Evolutionary conservation across 2,113 vertebrate genomes (phyloP).

Genomic region (Scopus umbretta): DNA sequence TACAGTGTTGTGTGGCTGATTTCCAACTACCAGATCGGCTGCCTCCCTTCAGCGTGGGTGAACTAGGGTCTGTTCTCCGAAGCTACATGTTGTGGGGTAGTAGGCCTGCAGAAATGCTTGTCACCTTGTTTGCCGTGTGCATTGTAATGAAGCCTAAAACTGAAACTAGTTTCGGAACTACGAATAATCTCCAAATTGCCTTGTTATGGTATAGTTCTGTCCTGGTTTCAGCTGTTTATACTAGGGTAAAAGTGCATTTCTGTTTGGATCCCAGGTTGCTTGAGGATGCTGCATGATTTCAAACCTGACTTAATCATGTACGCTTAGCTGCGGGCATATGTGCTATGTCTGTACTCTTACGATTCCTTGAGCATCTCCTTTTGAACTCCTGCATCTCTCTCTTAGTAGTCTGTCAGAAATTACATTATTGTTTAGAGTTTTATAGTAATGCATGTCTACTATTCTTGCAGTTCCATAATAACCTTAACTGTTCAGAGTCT

Average conservation of each 20-base stretch:
- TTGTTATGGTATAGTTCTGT: background rate
- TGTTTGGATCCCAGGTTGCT: background rate
- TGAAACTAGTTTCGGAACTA: background rate
- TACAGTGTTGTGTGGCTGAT: background rate
- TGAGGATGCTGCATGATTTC: background rate
- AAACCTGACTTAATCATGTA: background rate
- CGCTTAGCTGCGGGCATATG: background rate
- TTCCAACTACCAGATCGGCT: background rate
- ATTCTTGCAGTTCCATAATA: background rate
- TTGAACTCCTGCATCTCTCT: background rate
- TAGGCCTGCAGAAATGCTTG: background rate
- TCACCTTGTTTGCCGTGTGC: background rate
- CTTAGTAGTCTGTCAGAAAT: background rate
- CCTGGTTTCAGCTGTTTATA: too few species aligned
- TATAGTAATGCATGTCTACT: background rate
- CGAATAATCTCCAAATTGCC: background rate
- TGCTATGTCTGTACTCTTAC: fast-evolving
- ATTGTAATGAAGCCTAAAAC: background rate
- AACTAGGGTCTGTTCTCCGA: background rate
- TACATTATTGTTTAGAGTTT: background rate
- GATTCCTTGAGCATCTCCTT: background rate
- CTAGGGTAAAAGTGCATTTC: background rate
- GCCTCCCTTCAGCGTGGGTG: background rate
- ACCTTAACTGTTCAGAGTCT: background rate
- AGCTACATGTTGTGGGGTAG: background rate